Conservation (phyloP, 2,113 vertebrate species). For the Isichthys henryi region DNA sequence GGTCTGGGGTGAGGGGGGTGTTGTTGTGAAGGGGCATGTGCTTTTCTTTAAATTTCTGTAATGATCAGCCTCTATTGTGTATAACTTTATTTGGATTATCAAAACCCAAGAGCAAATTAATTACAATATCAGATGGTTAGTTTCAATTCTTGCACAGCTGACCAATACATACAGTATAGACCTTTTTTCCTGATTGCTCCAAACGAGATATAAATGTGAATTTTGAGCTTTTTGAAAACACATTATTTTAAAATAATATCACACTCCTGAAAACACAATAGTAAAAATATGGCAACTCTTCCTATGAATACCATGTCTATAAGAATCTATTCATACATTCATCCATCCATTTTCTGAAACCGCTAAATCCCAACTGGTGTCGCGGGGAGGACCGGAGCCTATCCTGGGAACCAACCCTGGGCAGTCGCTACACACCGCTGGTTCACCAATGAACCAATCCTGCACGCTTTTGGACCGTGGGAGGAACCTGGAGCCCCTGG, state of each 20-base stretch:
- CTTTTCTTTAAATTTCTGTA: conserved; percentile 15
- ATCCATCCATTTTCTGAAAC: no score
- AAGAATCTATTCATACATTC: background rate
- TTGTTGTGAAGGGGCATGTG: background rate
- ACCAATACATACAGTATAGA: background rate
- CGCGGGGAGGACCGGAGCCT: no score
- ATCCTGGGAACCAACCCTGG: no score
- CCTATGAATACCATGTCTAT: background rate
- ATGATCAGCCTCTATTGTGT: conserved; percentile 18
- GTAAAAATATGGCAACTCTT: background rate
- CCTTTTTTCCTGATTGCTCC: background rate
- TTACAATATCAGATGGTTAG: conserved; percentile 8
- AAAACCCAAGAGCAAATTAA: conserved; percentile 32
- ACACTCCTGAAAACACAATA: background rate
- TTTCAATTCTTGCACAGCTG: conserved; percentile 8
- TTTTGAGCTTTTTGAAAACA: background rate
- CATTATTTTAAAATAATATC: background rate
- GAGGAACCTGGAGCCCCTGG: no score
- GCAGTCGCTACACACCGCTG: no score
- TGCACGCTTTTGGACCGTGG: no score
- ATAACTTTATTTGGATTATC: conserved; percentile 30
- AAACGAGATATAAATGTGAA: background rate
- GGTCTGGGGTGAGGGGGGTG: background rate
- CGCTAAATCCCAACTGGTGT: no score
- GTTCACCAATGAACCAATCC: no score